phyloP scores from a whole-genome alignment of 2,113 vertebrate species.

The Octodon degus region DNA sequence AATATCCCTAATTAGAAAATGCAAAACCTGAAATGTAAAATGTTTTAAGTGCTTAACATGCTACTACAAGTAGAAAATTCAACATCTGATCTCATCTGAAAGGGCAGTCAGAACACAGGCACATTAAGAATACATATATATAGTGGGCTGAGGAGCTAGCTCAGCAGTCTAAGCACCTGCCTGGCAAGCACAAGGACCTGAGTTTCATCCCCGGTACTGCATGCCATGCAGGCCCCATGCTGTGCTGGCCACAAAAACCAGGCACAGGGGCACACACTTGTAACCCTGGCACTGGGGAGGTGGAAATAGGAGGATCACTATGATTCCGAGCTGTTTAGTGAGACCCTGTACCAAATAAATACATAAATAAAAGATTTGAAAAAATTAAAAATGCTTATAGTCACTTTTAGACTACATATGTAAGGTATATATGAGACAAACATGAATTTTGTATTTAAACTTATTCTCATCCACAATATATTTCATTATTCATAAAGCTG shows the following conservation, averaged over 20 bases:
- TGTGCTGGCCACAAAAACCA: too few relatives aligned
- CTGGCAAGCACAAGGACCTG: too few relatives aligned
- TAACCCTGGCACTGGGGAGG: too few relatives aligned
- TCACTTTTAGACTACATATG: not conserved
- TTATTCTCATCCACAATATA: not conserved
- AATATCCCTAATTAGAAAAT: not conserved
- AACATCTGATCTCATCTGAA: not conserved
- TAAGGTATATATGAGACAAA: not conserved
- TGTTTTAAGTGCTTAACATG: not conserved
- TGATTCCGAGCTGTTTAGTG: too few relatives aligned
- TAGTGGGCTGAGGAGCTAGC: too few relatives aligned
- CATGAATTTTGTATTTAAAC: not conserved
- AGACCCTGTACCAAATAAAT: too few relatives aligned
- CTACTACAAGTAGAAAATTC: not conserved
- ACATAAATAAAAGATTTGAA: too few relatives aligned
- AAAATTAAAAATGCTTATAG: not conserved
- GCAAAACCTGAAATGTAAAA: not conserved
- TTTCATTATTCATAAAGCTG: not conserved
- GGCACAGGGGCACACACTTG: too few relatives aligned
- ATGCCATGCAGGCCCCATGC: too few relatives aligned
- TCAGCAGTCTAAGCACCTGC: too few relatives aligned
- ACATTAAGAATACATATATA: not conserved
- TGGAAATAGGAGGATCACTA: too few relatives aligned
- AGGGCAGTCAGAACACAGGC: not conserved
- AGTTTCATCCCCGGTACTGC: too few relatives aligned